These are phyloP conservation scores for Trilocha varians DNA, from an alignment of 2,888 invertebrate species.

Conservation along the genomic window DNA sequence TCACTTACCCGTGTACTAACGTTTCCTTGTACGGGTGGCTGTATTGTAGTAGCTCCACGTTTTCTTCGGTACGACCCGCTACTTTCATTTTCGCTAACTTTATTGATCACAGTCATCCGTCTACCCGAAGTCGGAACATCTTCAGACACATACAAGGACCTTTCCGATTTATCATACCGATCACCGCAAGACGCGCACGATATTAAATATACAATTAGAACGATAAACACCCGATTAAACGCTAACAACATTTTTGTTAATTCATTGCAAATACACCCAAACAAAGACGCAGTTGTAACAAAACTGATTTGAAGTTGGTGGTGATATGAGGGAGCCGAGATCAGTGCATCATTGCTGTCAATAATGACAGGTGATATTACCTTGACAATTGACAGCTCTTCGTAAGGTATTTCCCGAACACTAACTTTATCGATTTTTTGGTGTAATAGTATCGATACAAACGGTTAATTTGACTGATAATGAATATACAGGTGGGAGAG, in stretches of 20 bases:
- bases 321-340: no score
- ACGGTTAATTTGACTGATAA: no score
- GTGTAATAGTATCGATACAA: no score
- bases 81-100: slow-evolving; percentile 23
- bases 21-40: slow-evolving; percentile 44
- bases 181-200: slow-evolving; percentile 34
- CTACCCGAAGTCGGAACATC: slow-evolving; percentile 25
- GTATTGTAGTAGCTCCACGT: slow-evolving; percentile 46
- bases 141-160: slow-evolving; percentile 51
- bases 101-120: slow-evolving; percentile 47
- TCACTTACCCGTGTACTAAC: slow-evolving; percentile 64
- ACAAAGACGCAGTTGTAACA: slow-evolving; percentile 31
- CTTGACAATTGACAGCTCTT: no score
- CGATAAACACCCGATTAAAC: slow-evolving; percentile 41
- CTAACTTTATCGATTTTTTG: no score
- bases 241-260: slow-evolving; percentile 65
- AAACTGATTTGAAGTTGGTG: slow-evolving; percentile 34
- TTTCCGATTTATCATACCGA: slow-evolving; percentile 39
- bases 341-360: no score
- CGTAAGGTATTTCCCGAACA: no score
- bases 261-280: slow-evolving; percentile 45
- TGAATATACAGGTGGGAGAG: no score
- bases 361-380: no score
- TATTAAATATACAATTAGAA: slow-evolving; percentile 40
- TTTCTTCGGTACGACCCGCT: slow-evolving; percentile 41